Base-by-base conservation (phyloP, 2,113 vertebrate genomes). In the Ammospiza nelsoni region DNA sequence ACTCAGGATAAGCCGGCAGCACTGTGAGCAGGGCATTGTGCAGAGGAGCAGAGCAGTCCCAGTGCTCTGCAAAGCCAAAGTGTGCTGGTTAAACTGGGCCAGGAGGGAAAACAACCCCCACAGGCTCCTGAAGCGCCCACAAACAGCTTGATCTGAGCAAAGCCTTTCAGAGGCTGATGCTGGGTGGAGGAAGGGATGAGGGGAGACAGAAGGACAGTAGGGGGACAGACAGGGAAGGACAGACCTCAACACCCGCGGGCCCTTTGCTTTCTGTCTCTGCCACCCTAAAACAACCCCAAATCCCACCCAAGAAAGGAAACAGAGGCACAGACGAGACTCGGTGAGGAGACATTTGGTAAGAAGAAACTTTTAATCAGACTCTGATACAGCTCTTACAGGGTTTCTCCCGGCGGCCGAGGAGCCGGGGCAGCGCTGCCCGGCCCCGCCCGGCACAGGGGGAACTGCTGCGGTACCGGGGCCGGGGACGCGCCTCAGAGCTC, bases 301-400 rank as follows among this genome's bases (percentile, higher is more conserved):
- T 9, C 41, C 84, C 59, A 8, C 10, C 57, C 61, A 35, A 24
- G 48, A 52, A 94, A 96, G 48, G 67, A 89, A 96, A 74, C 20
- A 12, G 87, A 87, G 59, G 44, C 93, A 86, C 48, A 88, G 78
- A 85, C 61, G 29, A 66, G 54, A 5, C 74, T 46, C 39, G 69
- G 59, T 41, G 96, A 98, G 97, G 92, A 96, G 94, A 91, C 87
- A 48, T 67, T 96, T 97, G 94, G 91, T 98, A 98, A 98, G 98
- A 98, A 98, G 95, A 97, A 94, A 97, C 86, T 95, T 97, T 98
- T 98, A 98, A 97, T 98, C 76, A 80, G 94, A 97, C 96, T 97
- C 96, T 28, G 27, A 18, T 92, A 73, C 69, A 46, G 85, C 79
- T 90, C 54, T 89, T 94, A 89, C 33, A 89, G 80, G 92, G 90